A percentile compares a stretch with the other conserved stretches of the same genome.
Conservation (phyloP, 2,113 vertebrate species). For the Lota lota region DNA sequence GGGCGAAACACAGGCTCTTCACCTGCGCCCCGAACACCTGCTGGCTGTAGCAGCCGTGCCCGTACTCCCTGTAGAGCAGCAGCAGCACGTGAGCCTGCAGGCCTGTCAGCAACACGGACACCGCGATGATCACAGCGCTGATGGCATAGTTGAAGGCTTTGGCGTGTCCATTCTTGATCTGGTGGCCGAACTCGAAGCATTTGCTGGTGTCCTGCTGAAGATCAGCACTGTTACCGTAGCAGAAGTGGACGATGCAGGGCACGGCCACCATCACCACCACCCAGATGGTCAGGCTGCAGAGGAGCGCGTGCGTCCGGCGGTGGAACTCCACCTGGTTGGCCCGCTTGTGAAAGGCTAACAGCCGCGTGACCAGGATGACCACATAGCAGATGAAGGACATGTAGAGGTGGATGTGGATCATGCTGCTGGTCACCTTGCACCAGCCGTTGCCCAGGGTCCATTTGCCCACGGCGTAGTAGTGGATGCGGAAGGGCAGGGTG, state of each 20-base stretch:
- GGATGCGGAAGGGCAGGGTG: constrained; percentile 86
- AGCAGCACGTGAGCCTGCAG: constrained; percentile 74
- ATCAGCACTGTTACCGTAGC: constrained; percentile 59
- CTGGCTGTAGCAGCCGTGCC: constrained; percentile 60
- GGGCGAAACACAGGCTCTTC: constrained; percentile 83
- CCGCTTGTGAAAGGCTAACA: constrained; percentile 74
- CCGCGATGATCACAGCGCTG: constrained; percentile 52
- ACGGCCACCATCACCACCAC: constrained; percentile 60
- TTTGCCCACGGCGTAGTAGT: constrained; percentile 60
- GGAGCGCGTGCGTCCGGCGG: constrained; percentile 73
- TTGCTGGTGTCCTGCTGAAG: fast-evolving
- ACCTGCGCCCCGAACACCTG: constrained; percentile 87
- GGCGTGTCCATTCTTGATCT: fast-evolving
- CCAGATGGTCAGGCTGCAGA: constrained; percentile 75
- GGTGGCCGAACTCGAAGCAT: constrained; percentile 80
- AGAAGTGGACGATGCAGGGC: constrained; percentile 45
- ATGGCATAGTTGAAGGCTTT: constrained; percentile 74
- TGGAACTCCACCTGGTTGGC: constrained; percentile 74
- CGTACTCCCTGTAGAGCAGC: constrained; percentile 62
- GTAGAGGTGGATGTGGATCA: constrained; percentile 92
- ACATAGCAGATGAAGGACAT: constrained; percentile 85
- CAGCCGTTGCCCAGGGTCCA: constrained; percentile 63
- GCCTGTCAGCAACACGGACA: constrained; percentile 58
- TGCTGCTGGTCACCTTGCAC: constrained; percentile 82
- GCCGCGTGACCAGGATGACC: constrained; percentile 79